phyloP scores from a whole-genome alignment of 2,888 invertebrate genomes.

The Oscheius sp. region DNA sequence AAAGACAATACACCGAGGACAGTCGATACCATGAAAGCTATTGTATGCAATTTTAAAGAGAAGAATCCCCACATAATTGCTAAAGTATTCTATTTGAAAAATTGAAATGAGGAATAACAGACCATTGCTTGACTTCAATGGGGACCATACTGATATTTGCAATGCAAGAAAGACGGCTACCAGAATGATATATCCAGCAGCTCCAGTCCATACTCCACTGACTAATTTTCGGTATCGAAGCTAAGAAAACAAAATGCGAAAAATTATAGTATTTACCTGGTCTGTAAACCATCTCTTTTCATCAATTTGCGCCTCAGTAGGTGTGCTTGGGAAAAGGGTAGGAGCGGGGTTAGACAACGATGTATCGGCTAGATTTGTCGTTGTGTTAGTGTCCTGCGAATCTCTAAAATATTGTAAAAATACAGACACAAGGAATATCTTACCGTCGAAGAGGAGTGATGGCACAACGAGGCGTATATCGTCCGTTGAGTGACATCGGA shows the following conservation, averaged over 20 bases:
- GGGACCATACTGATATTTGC: slow-evolving; percentile 41
- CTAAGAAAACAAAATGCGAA: background rate
- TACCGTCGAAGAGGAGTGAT: slow-evolving; percentile 4
- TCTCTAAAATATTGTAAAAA: no score
- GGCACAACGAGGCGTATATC: background rate
- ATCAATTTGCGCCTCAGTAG: background rate
- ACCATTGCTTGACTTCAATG: slow-evolving; percentile 39
- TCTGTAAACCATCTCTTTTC: slow-evolving; percentile 6
- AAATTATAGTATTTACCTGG: background rate
- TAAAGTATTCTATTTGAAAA: background rate
- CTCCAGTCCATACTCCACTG: slow-evolving; percentile 17
- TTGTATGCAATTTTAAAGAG: slow-evolving; percentile 12
- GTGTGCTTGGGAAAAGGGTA: background rate
- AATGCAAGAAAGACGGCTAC: slow-evolving; percentile 1
- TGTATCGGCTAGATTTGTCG: background rate
- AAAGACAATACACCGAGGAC: slow-evolving; percentile 29
- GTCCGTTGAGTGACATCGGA: background rate
- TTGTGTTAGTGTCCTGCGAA: slow-evolving; percentile 9
- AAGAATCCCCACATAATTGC: background rate
- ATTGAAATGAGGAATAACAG: background rate
- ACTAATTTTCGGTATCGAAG: background rate
- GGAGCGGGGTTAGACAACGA: background rate
- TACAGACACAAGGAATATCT: background rate
- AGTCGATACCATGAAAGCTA: slow-evolving; percentile 35
- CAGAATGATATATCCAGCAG: background rate